phyloP scores from a whole-genome alignment of 2,113 vertebrate genomes.

The Aldabrachelys gigantea region DNA sequence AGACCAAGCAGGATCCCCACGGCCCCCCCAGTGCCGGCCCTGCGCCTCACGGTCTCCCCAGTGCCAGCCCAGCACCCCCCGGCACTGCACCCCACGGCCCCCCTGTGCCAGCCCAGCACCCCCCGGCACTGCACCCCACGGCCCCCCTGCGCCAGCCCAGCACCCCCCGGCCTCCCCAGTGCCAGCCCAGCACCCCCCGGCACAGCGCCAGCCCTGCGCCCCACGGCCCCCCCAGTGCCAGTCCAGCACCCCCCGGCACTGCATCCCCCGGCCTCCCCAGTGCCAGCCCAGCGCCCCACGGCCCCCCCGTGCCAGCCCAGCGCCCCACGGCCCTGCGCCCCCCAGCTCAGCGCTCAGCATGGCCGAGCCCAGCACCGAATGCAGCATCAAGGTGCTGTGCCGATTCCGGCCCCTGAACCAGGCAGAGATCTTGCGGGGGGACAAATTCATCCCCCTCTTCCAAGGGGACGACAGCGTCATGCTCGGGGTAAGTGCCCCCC shows the following conservation, averaged over 20 bases:
- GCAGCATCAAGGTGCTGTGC: constrained; percentile 95
- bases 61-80: not conserved
- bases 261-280: not conserved
- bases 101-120: not conserved
- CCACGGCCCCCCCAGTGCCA: not conserved
- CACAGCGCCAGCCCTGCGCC: too few relatives aligned
- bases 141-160: not conserved
- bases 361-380: constrained; percentile 89
- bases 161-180: not conserved
- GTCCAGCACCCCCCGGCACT: not conserved
- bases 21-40: not conserved
- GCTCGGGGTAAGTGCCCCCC: constrained; percentile 86
- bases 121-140: not conserved
- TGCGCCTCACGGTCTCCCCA: not conserved
- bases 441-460: constrained; percentile 91
- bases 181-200: not conserved
- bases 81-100: not conserved
- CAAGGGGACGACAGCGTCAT: constrained; percentile 89
- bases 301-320: not conserved
- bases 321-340: not conserved
- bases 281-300: too few relatives aligned
- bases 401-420: constrained; percentile 92
- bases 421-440: constrained; percentile 88
- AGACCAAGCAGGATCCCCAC: not conserved
- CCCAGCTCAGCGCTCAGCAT: constrained; percentile 72